Evolutionary conservation across 2,797 vertebrate species (phyloP).

Genomic region (Arctocebus calabarensis): DNA sequence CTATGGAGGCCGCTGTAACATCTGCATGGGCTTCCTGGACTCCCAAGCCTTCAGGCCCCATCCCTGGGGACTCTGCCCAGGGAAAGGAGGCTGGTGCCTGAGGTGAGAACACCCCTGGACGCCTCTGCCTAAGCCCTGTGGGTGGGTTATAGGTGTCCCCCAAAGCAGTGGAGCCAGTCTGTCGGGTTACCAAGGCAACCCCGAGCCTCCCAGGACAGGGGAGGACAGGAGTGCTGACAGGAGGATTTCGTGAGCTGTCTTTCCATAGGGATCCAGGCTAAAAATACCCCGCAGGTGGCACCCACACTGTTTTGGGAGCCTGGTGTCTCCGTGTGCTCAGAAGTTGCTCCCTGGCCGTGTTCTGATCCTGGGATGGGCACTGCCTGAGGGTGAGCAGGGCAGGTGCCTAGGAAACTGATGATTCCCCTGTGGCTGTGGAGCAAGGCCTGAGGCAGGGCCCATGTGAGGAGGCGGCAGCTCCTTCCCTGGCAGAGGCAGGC

Average conservation of each 20-base stretch:
- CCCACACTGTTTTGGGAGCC: background rate
- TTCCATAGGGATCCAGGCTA: conserved; percentile 68
- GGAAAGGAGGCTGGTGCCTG: background rate
- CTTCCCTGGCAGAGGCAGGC: background rate
- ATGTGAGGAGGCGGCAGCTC: background rate
- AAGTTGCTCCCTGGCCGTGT: background rate
- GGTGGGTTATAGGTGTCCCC: conserved; percentile 54
- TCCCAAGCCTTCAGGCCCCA: background rate
- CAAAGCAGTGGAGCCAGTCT: background rate
- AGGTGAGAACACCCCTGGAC: background rate
- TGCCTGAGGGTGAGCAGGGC: background rate
- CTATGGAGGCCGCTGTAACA: background rate
- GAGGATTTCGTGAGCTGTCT: conserved; percentile 63
- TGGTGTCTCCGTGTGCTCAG: background rate
- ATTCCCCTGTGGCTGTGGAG: background rate
- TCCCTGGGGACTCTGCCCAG: background rate
- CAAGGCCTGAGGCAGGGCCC: background rate
- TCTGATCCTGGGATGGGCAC: background rate
- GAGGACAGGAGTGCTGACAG: conserved; percentile 57
- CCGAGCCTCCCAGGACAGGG: conserved; percentile 23
- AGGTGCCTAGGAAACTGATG: background rate
- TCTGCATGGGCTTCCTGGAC: background rate
- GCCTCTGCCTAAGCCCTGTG: background rate
- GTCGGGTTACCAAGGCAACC: conserved; percentile 73
- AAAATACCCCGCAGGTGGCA: conserved; percentile 72